These are phyloP conservation scores for Agrypnia vestita DNA, from an alignment of 1,140 invertebrate species.

Conservation along the genomic window DNA sequence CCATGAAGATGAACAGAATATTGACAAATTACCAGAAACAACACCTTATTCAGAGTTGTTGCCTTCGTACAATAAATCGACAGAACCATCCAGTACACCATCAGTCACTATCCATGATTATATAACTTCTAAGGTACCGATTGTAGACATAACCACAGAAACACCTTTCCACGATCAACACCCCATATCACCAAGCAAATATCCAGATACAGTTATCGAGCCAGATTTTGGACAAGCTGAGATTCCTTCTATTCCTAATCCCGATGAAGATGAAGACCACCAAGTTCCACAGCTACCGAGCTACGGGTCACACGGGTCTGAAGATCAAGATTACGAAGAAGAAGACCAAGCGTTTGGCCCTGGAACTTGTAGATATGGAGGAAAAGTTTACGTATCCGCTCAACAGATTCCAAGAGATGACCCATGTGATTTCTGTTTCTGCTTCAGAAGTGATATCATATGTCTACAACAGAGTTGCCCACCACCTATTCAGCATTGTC, in stretches of 20 bases:
- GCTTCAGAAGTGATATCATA: conserved; percentile 96
- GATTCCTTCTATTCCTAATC: conserved; percentile 59
- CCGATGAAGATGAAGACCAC: conserved; percentile 65
- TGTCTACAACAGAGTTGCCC: conserved; percentile 96
- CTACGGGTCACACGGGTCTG: conserved; percentile 63
- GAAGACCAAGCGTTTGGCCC: conserved; percentile 85
- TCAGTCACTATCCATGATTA: conserved; percentile 25
- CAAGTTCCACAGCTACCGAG: conserved; percentile 64
- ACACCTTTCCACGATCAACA: conserved; percentile 60
- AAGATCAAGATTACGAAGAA: conserved; percentile 80
- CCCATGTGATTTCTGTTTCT: conserved; percentile 97
- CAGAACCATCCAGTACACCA: conserved; percentile 11
- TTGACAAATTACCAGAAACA: conserved; percentile 6
- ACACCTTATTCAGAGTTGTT: background rate
- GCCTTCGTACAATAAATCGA: conserved; percentile 12
- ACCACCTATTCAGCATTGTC: conserved; percentile 91
- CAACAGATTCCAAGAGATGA: conserved; percentile 95
- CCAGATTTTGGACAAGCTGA: conserved; percentile 64
- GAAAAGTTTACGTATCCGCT: conserved; percentile 93
- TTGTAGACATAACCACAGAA: conserved; percentile 33
- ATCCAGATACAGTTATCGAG: conserved; percentile 47
- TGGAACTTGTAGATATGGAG: conserved; percentile 92
- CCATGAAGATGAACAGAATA: background rate
- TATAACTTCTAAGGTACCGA: conserved; percentile 30
- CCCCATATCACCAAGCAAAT: conserved; percentile 46